Base-by-base conservation (phyloP, 1,140 invertebrate genomes). In the Sitophilus oryzae region DNA sequence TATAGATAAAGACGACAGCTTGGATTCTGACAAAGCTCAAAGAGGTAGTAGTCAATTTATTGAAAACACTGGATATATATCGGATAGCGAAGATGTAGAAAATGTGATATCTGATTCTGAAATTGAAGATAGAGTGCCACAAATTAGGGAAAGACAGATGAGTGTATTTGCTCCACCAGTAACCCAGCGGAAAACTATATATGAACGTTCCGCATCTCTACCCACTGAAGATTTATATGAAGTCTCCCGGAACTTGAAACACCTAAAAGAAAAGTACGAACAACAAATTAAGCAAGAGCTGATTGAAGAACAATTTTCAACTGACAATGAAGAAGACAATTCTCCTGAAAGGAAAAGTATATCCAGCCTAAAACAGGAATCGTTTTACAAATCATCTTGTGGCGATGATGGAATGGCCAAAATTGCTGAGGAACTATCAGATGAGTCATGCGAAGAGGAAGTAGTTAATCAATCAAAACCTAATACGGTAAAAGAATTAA, bases 271-370 rank as follows among this genome's bases (percentile, higher is more conserved):
- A 52, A 72, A 70, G 50, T 76, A 73, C 60, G 76, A 77, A 64
- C 67, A 71, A 57, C 74, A 76, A 66, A 74, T 75, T 5, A 74
- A 73, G 55, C 73, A 76, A 59, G 74, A 76, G 62, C 71, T 76
- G 65, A 71, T 75, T 8, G 71, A 73, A 48, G 72, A 75, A 53
- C 72, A 77, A 49, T 61, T 77, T 14, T 70, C 71, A 54, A 67
- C 65, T 15, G 74, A 75, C 59, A 55, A 70, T 18, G 74, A 75
- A 62, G 75, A 77, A 66, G 76, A 77, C 62, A 54, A 65, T n/a
- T 75, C 75, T 1, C 76, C 75, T 5, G 76, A 79, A 64, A 69
- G 61, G n/a, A 69, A 69, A 64, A 60, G 63, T 16, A 47, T 69
- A 18, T 23, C 44, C 20, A 51, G 34, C 20, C 50, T 62, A 25